A percentile compares a stretch with the other conserved stretches of the same genome.
Conservation (phyloP, 2,797 vertebrate genomes). For the Mionectes olivaceus region DNA sequence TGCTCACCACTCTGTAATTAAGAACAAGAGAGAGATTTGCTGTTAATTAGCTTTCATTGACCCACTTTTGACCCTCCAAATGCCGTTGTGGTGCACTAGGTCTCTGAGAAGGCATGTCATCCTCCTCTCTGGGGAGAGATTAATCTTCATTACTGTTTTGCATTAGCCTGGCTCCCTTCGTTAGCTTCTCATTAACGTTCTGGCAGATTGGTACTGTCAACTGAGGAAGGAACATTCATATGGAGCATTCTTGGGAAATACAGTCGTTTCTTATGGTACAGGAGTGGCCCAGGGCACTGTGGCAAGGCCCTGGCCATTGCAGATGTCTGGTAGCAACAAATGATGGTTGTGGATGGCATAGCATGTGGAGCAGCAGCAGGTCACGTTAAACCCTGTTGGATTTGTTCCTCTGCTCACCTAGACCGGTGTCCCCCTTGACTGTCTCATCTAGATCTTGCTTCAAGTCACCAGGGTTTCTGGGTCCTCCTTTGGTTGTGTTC, state of each 20-base stretch:
- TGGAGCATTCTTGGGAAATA: background rate
- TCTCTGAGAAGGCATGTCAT: constrained; percentile 13
- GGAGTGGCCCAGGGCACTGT: background rate
- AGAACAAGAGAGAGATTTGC: constrained; percentile 26
- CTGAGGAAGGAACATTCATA: background rate
- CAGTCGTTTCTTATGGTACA: background rate
- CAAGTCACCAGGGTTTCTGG: background rate
- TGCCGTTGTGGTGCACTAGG: background rate
- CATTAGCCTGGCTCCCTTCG: background rate
- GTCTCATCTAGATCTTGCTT: rapidly evolving
- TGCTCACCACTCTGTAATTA: background rate
- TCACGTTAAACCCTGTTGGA: background rate
- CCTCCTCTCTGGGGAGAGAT: constrained; percentile 41
- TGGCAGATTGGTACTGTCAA: background rate
- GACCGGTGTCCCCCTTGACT: background rate
- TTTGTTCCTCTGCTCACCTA: background rate
- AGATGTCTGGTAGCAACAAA: background rate
- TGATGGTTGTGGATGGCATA: background rate
- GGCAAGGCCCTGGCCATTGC: background rate
- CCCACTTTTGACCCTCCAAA: constrained; percentile 50
- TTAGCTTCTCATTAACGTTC: constrained; percentile 19
- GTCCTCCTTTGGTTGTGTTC: background rate
- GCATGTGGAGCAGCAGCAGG: background rate
- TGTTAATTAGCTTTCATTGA: constrained; percentile 58
- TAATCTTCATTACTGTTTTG: constrained; percentile 45